phyloP scores from a whole-genome alignment of 1,140 invertebrate species.

The Halictus rubicundus region DNA sequence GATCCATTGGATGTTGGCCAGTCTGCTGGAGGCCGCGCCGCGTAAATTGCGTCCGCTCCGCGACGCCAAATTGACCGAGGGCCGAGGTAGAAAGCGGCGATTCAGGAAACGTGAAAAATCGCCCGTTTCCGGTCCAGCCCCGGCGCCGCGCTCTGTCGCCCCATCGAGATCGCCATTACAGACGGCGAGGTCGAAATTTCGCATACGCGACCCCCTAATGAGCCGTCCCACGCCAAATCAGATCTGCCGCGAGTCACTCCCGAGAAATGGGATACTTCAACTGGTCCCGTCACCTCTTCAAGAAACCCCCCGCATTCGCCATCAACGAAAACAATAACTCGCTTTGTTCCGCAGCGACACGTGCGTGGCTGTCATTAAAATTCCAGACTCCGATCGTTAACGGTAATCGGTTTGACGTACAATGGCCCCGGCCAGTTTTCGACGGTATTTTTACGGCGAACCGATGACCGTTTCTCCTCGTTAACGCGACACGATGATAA shows the following conservation, averaged over 20 bases:
- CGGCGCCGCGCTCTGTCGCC: neutral
- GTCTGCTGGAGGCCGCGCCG: constrained; percentile 17
- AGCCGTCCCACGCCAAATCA: neutral
- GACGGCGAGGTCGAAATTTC: neutral
- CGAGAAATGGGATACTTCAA: neutral
- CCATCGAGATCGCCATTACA: neutral
- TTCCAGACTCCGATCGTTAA: neutral
- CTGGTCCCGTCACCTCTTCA: neutral
- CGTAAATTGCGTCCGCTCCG: constrained; percentile 31
- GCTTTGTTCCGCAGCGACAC: neutral
- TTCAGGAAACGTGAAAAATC: constrained; percentile 9
- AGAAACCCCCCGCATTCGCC: no score
- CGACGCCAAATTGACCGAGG: constrained; percentile 56
- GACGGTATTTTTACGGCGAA: neutral
- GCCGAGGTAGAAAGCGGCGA: neutral
- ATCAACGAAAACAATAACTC: no score
- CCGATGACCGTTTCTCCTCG: constrained; percentile 12
- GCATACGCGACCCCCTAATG: neutral
- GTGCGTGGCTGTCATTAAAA: neutral
- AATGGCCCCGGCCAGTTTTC: neutral
- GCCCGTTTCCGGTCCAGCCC: neutral
- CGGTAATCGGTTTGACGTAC: neutral
- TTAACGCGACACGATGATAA: constrained; percentile 27
- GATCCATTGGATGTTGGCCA: constrained; percentile 37
- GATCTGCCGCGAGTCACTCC: no score